Evolutionary conservation across 2,888 invertebrate genomes (phyloP).

Genomic region (Punctoribates punctum): DNA sequence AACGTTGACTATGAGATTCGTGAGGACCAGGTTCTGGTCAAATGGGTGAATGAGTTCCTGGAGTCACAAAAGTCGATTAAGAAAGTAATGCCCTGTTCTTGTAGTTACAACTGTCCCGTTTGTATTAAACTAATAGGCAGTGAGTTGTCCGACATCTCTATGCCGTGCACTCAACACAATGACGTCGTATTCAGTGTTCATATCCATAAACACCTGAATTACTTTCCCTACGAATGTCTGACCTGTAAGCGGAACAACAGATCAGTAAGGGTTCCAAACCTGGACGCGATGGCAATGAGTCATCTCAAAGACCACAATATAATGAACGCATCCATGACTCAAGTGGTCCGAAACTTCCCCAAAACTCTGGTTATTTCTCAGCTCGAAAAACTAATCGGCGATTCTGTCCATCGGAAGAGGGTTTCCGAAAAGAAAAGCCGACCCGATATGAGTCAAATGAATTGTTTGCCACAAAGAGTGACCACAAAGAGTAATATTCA

Average conservation of each 20-base stretch:
- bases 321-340: background rate
- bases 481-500: background rate
- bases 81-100: slow-evolving; percentile 35
- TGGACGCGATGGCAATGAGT: slow-evolving; percentile 32
- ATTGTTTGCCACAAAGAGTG: background rate
- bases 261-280: slow-evolving; percentile 15
- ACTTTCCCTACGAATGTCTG: slow-evolving; percentile 41
- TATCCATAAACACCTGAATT: slow-evolving; percentile 34
- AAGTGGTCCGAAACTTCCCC: slow-evolving; percentile 18
- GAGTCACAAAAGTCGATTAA: slow-evolving; percentile 15
- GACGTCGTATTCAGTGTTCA: slow-evolving; percentile 37
- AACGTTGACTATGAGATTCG: slow-evolving; percentile 34
- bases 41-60: slow-evolving; percentile 40
- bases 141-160: background rate
- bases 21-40: slow-evolving; percentile 36
- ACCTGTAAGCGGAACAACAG: slow-evolving; percentile 26
- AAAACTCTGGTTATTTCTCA: slow-evolving; percentile 29
- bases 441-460: background rate
- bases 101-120: slow-evolving; percentile 38
- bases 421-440: slow-evolving; percentile 32
- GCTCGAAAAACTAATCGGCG: slow-evolving; percentile 34
- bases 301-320: slow-evolving; percentile 34
- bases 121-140: slow-evolving; percentile 23
- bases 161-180: slow-evolving; percentile 36
- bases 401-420: slow-evolving; percentile 29